These are phyloP conservation scores for Eugnorisma glareosa DNA, from an alignment of 2,888 invertebrate species.

Conservation along the genomic window DNA sequence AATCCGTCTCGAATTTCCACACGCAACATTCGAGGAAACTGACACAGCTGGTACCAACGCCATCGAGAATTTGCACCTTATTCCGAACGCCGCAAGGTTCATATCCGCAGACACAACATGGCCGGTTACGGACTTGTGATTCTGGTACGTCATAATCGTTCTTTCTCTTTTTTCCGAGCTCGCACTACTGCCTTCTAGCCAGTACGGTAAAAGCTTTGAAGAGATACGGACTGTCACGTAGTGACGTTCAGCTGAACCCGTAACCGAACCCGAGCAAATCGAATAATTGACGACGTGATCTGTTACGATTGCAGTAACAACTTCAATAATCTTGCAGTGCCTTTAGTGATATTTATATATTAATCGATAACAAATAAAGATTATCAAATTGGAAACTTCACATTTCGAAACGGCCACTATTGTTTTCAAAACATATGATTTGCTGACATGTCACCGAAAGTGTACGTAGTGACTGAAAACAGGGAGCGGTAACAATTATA, in stretches of 20 bases:
- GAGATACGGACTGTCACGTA: slow-evolving; percentile 80
- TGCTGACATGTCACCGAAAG: slow-evolving; percentile 78
- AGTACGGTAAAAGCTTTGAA: slow-evolving; percentile 86
- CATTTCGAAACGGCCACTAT: slow-evolving; percentile 74
- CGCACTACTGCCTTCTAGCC: slow-evolving; percentile 85
- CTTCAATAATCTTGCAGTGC: slow-evolving; percentile 65
- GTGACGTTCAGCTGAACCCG: slow-evolving; percentile 73
- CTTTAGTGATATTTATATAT: slow-evolving; percentile 64
- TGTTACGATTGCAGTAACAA: slow-evolving; percentile 72
- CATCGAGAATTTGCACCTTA: slow-evolving; percentile 76
- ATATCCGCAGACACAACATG: slow-evolving; percentile 65
- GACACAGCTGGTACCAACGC: slow-evolving; percentile 81
- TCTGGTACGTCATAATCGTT: slow-evolving; percentile 81
- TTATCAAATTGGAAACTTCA: slow-evolving; percentile 63
- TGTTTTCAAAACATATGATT: slow-evolving; percentile 87
- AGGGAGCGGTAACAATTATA: slow-evolving; percentile 81
- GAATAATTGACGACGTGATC: slow-evolving; percentile 79
- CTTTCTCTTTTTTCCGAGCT: slow-evolving; percentile 88
- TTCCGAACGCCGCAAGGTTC: slow-evolving; percentile 67
- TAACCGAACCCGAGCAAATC: slow-evolving; percentile 81
- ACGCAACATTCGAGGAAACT: slow-evolving; percentile 85
- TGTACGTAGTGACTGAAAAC: slow-evolving; percentile 79
- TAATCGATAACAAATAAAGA: slow-evolving; percentile 58
- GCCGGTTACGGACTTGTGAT: slow-evolving; percentile 75
- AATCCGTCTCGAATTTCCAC: slow-evolving; percentile 86